Evolutionary conservation across 2,888 invertebrate species (phyloP), one percentile per base, ranked within the genome.

Genomic region (Amphiduros pacificus): DNA sequence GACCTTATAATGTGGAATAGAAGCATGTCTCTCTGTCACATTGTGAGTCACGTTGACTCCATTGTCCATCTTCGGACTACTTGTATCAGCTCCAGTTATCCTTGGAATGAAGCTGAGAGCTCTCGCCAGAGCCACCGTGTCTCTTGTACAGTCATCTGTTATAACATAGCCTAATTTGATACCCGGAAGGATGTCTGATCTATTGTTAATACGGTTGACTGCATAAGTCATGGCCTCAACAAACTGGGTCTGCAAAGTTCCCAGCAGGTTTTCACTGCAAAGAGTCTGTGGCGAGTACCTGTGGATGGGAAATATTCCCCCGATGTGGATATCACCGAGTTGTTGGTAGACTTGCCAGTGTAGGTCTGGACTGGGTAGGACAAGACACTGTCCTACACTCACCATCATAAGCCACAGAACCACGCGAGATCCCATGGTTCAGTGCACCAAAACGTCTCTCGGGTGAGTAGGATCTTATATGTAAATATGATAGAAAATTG

Each of bases 141-240:
- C 67, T 36, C 68, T 69, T 3, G 61, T 64, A 48, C 73, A 73
- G 61, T 70, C 70, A 55, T 73, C 70, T 32, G 68, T 44, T 32
- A 71, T 62, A 28, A 61, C 62, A 55, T 61, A 73, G 2, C 73
- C 73, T 24, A 73, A 52, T 1, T 60, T 65, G 1, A 71, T 44
- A 49, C 68, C 63, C 1, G 69, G 68, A 22, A 73, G 52, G 22
- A 71, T 31, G 9, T 53, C 48, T 1, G 44, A 6, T n/a, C 60
- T 31, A 1, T 56, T 41, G 64, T 73, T 73, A 29, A 73, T 65
- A 55, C 64, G 52, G 1, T 69, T 54, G 1, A 71, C 57, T 4
- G 69, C 66, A 49, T 62, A 71, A 2, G 60, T 67, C 28, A 71
- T 61, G 11, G 69, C 67, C 55, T 73, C 69, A n/a, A 68, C 61